Base-by-base conservation (phyloP, 2,888 invertebrate genomes). In the Spisula solida region DNA sequence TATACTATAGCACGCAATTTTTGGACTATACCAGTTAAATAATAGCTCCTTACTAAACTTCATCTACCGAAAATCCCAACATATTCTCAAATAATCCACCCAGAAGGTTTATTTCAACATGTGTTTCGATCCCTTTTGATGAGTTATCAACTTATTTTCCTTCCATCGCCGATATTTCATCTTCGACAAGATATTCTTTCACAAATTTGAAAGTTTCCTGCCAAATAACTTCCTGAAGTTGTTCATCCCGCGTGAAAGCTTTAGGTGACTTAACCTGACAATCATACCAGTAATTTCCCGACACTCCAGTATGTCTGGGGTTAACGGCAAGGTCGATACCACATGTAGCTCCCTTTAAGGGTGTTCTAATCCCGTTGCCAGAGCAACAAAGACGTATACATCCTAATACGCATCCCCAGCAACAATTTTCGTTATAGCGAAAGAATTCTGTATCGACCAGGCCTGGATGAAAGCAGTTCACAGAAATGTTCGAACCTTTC, bases 391-490 rank as follows among this genome's bases (percentile, higher is more conserved):
- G 41, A 8, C 41, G 41, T 5, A 41, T 41, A 41, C 41, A 41
- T 41, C 41, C 41, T 8, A 41, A 41, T 41, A 41, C 8, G 34
- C 75, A 75, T 25, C n/a, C 20, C 2, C 80, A 34, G 48, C 48
- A 55, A 47, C 41, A 10, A 5, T 60, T 47, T 6, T 60, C 60
- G 2, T 0, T 20, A 8, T 51, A 47, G 41, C 88, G 51, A 6
- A 20, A 66, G 12, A 91, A 81, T 18, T 91, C 88, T 20, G 94
- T 93, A 0, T 87, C 87, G 6, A 94, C 94, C 14, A 91, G 56
- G 4, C 94, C 94, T 2, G 94, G 94, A 87, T 94, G 93, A 25
- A 93, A 70, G 81, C 89, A 86, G 51, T 89, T 92, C 0, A 94
- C 88, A 10, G 92, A 86, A 18, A 94, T 86, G 51, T 92, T 91